These are phyloP conservation scores for Suncus etruscus DNA, from an alignment of 2,113 vertebrate species.

Conservation along the genomic window DNA sequence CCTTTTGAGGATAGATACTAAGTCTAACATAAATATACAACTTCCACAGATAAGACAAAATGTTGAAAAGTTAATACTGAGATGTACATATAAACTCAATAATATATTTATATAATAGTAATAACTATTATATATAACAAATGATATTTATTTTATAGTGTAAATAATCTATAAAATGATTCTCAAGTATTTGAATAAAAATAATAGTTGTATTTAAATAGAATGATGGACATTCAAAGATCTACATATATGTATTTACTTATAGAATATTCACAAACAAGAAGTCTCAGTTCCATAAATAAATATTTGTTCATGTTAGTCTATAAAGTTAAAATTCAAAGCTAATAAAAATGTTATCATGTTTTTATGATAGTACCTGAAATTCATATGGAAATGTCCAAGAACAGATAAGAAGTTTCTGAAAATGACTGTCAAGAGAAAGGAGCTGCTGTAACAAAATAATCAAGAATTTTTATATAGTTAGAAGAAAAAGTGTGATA, in stretches of 20 bases:
- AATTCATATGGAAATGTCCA: slow-evolving; percentile 1
- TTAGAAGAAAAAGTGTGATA: not conserved
- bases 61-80: slow-evolving; percentile 12
- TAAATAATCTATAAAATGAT: not conserved
- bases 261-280: not conserved
- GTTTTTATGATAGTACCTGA: not conserved
- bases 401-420: not conserved
- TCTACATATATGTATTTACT: not conserved
- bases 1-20: not conserved
- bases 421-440: not conserved
- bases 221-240: not conserved
- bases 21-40: slow-evolving; percentile 47
- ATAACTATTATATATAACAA: not conserved
- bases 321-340: not conserved
- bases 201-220: slow-evolving; percentile 1
- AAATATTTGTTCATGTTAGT: not conserved
- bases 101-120: not conserved
- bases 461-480: not conserved
- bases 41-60: not conserved
- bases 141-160: not conserved
- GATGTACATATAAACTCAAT: not conserved
- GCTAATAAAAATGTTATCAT: not conserved
- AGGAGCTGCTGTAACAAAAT: not conserved
- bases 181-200: not conserved
- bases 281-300: slow-evolving; percentile 12